phyloP scores from a whole-genome alignment of 2,113 vertebrate species.

The Octodon degus region DNA sequence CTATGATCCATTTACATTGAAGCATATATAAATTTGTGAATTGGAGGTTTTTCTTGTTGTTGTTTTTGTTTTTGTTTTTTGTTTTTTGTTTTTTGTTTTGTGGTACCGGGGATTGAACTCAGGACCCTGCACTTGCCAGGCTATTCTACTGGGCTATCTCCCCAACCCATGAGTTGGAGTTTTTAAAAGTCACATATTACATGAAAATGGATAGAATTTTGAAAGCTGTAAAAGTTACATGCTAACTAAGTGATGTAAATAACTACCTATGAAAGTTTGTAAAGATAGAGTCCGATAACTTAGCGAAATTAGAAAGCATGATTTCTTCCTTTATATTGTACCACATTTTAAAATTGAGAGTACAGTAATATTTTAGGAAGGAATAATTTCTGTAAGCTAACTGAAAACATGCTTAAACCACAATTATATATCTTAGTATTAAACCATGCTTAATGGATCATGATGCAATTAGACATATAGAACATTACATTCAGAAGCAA shows the following conservation, averaged over 20 bases:
- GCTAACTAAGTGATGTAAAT: constrained; percentile 23
- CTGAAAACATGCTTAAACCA: constrained; percentile 21
- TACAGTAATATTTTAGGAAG: constrained; percentile 46
- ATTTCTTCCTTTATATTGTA: constrained; percentile 34
- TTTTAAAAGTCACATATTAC: background rate
- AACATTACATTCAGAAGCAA: constrained; percentile 48
- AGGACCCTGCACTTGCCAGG: too few species aligned
- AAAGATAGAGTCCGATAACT: background rate
- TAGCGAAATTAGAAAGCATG: background rate
- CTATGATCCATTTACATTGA: constrained; percentile 22
- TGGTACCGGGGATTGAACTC: too few species aligned
- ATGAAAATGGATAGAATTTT: constrained; percentile 34
- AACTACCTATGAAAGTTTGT: constrained; percentile 26
- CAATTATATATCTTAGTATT: constrained; percentile 1
- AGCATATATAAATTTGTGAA: constrained; percentile 25
- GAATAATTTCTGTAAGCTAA: background rate
- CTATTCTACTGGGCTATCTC: too few species aligned
- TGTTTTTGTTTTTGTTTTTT: too few species aligned
- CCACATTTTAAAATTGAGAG: constrained; percentile 24
- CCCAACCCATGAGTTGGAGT: background rate
- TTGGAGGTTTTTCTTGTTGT: background rate
- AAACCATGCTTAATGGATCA: constrained; percentile 19
- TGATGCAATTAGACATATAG: constrained; percentile 7
- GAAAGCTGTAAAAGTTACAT: background rate
- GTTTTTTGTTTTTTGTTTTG: too few species aligned